A percentile compares a stretch with the other conserved stretches of the same genome.
Conservation (phyloP, 2,797 vertebrate species). For the Argya squamiceps region DNA sequence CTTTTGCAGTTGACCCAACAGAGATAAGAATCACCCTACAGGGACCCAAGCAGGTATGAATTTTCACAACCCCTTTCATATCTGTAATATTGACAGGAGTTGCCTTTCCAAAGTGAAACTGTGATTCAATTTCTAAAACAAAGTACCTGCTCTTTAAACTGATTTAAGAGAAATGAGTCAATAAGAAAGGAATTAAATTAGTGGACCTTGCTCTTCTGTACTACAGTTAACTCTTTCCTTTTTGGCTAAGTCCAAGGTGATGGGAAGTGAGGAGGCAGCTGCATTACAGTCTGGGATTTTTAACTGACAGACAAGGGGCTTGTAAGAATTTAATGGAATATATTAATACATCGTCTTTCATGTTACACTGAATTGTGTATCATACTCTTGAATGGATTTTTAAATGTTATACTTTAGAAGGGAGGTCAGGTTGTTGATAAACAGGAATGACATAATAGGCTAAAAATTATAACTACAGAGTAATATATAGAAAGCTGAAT, state of each 20-base stretch:
- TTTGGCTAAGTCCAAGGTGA: background rate
- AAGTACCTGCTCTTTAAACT: background rate
- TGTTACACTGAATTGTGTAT: background rate
- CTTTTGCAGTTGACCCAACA: background rate
- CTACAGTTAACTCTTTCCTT: background rate
- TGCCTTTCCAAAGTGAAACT: background rate
- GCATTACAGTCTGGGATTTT: background rate
- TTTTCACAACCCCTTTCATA: slow-evolving; percentile 23
- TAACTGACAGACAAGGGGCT: background rate
- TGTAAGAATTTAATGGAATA: background rate
- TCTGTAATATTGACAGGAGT: background rate
- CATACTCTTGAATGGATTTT: background rate
- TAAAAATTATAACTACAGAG: background rate
- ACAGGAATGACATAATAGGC: background rate
- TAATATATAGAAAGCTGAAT: background rate
- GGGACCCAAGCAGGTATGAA: background rate
- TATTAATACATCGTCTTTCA: background rate
- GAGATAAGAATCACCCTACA: background rate
- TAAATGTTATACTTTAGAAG: background rate
- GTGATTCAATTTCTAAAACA: background rate
- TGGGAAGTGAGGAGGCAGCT: background rate
- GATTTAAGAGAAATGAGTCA: background rate
- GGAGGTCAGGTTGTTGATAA: background rate
- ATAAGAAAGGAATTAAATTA: background rate
- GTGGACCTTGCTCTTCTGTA: background rate